Conservation (phyloP, 2,113 vertebrate species). For the Oriolus oriolus region DNA sequence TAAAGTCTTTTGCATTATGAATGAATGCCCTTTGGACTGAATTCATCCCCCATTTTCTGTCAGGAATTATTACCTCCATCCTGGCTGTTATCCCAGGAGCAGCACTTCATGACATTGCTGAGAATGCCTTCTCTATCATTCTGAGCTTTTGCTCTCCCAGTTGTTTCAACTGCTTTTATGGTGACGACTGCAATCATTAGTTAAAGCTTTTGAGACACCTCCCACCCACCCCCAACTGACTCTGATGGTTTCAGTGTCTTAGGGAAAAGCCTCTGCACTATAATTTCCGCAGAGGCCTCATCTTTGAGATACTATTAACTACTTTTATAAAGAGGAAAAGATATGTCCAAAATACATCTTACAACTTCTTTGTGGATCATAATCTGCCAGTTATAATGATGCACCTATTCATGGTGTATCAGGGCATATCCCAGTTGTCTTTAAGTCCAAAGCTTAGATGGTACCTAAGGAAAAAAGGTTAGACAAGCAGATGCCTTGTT, state of each 20-base stretch:
- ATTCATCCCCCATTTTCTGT: not conserved
- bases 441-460: not conserved
- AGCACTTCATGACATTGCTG: not conserved
- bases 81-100: slow-evolving; percentile 4
- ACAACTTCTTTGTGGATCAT: not conserved
- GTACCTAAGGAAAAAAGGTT: not conserved
- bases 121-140: not conserved
- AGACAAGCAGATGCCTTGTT: not conserved
- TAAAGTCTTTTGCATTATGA: slow-evolving; percentile 13
- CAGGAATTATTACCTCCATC: not conserved
- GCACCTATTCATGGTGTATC: not conserved
- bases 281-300: not conserved
- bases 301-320: not conserved
- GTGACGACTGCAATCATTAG: not conserved
- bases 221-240: not conserved
- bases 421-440: not conserved
- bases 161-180: not conserved
- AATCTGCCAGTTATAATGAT: not conserved
- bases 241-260: not conserved
- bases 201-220: not conserved
- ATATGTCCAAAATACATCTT: not conserved
- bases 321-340: not conserved
- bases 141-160: not conserved
- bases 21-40: slow-evolving; percentile 3
- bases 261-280: not conserved